These are phyloP conservation scores for Sminthurides bifidus DNA, from an alignment of 1,140 invertebrate species.

Conservation along the genomic window DNA sequence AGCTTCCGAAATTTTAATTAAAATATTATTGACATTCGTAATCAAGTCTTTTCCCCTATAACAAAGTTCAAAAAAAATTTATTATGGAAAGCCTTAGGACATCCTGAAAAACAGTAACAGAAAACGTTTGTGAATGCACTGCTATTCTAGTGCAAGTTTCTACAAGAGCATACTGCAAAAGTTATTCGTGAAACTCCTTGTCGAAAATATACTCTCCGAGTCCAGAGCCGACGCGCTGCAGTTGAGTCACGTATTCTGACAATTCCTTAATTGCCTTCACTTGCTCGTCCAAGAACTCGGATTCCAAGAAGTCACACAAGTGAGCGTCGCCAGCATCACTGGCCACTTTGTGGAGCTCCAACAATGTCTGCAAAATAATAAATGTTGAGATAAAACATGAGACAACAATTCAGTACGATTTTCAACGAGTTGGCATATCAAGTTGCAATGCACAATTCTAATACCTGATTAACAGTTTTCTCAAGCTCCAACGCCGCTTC, in stretches of 20 bases:
- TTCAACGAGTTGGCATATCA: neutral
- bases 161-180: too few relatives aligned
- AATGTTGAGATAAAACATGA: neutral
- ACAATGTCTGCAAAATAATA: constrained; percentile 35
- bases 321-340: constrained; percentile 33
- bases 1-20: constrained; percentile 29
- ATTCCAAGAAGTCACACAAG: constrained; percentile 47
- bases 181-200: constrained; percentile 40
- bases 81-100: too few relatives aligned
- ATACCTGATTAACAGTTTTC: constrained; percentile 53
- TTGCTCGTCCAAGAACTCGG: constrained; percentile 47
- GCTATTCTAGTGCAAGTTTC: too few relatives aligned
- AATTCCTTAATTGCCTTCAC: constrained; percentile 50
- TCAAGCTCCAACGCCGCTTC: constrained; percentile 58
- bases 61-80: too few relatives aligned
- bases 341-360: constrained; percentile 42
- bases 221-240: constrained; percentile 47
- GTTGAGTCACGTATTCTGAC: constrained; percentile 44
- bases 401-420: neutral
- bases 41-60: constrained; percentile 32
- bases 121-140: too few relatives aligned
- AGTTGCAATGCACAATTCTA: neutral
- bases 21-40: constrained; percentile 32
- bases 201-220: constrained; percentile 52
- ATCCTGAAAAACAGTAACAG: too few relatives aligned